phyloP scores from a whole-genome alignment of 2,888 invertebrate species.

The Timandra comae region DNA sequence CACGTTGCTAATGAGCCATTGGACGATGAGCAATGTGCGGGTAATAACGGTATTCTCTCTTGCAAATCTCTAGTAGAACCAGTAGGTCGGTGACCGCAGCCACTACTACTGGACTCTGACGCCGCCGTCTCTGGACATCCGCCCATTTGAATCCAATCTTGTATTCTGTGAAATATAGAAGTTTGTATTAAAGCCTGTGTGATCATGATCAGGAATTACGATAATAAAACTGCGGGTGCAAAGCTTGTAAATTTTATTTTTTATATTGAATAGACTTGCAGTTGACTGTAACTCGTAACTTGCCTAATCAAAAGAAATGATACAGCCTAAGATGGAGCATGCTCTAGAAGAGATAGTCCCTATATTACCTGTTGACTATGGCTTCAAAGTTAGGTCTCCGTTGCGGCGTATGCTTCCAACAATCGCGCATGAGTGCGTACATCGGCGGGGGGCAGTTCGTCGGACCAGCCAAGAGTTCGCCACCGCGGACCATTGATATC shows the following conservation, averaged over 20 bases:
- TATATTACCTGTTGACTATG: constrained; percentile 90
- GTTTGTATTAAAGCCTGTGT: too few species aligned
- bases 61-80: constrained; percentile 52
- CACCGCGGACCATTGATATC: constrained; percentile 95
- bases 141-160: constrained; percentile 63
- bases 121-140: constrained; percentile 54
- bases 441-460: constrained; percentile 94
- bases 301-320: too few species aligned
- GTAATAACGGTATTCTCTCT: constrained; percentile 61
- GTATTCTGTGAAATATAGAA: constrained; percentile 34
- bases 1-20: constrained; percentile 64
- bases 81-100: constrained; percentile 45
- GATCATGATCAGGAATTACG: too few species aligned
- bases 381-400: constrained; percentile 95
- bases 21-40: constrained; percentile 64
- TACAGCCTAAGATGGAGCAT: too few species aligned
- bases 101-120: constrained; percentile 49
- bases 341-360: too few species aligned
- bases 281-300: too few species aligned
- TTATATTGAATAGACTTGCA: too few species aligned
- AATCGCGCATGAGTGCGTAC: constrained; percentile 97
- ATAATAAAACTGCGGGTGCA: not conserved
- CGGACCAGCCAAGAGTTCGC: constrained; percentile 94
- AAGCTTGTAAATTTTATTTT: constrained; percentile 2
- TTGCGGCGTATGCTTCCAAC: constrained; percentile 97